Evolutionary conservation across 2,888 invertebrate genomes (phyloP).

Genomic region (Drosophila formosana): DNA sequence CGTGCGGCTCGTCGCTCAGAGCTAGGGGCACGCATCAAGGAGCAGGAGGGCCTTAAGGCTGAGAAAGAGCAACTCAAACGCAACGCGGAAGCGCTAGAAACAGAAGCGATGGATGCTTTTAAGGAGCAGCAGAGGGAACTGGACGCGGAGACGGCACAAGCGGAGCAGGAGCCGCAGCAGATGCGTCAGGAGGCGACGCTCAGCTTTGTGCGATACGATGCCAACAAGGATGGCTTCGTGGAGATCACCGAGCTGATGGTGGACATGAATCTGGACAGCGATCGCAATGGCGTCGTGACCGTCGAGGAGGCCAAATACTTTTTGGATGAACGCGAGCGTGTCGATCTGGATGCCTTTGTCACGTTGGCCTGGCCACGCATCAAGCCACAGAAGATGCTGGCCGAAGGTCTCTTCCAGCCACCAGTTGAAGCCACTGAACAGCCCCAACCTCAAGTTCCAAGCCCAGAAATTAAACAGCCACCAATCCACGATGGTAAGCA

Average conservation of each 20-base stretch:
- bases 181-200: slow-evolving; percentile 89
- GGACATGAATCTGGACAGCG: slow-evolving; percentile 93
- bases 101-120: slow-evolving; percentile 91
- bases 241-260: slow-evolving; percentile 89
- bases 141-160: slow-evolving; percentile 87
- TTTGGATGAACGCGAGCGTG: slow-evolving; percentile 89
- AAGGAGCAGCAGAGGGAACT: slow-evolving; percentile 89
- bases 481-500: slow-evolving; percentile 55
- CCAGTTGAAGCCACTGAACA: slow-evolving; percentile 73
- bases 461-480: slow-evolving; percentile 13
- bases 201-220: slow-evolving; percentile 92
- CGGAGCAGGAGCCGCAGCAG: slow-evolving; percentile 86
- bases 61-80: slow-evolving; percentile 92
- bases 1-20: slow-evolving; percentile 90
- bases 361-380: slow-evolving; percentile 91
- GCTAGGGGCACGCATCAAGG: slow-evolving; percentile 89
- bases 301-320: slow-evolving; percentile 94
- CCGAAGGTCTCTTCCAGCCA: slow-evolving; percentile 89
- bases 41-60: slow-evolving; percentile 91
- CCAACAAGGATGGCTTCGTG: slow-evolving; percentile 91
- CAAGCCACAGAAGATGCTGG: slow-evolving; percentile 92
- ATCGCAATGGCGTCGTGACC: slow-evolving; percentile 94
- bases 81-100: slow-evolving; percentile 90
- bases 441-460: slow-evolving; percentile 9
- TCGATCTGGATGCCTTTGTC: slow-evolving; percentile 89